A percentile compares a stretch with the other conserved stretches of the same genome.
Conservation (phyloP, 1,140 invertebrate species). For the Drosophila mayri region DNA sequence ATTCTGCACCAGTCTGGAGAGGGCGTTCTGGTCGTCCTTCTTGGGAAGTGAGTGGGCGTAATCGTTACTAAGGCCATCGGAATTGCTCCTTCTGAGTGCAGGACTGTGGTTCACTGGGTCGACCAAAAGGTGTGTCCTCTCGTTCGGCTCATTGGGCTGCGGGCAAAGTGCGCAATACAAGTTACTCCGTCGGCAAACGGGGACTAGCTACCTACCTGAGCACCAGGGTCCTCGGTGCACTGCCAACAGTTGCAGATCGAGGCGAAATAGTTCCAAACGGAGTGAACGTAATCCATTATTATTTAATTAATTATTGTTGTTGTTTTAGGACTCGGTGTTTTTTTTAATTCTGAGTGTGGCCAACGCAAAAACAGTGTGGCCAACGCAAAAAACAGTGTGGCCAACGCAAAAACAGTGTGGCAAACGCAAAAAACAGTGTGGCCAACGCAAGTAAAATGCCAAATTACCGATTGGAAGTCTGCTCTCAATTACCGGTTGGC, state of each 20-base stretch:
- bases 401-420: too few relatives aligned
- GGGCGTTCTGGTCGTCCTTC: constrained; percentile 95
- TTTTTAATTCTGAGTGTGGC: too few relatives aligned
- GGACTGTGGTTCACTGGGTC: constrained; percentile 89
- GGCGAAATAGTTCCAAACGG: constrained; percentile 72
- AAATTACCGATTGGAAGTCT: too few relatives aligned
- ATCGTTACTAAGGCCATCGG: constrained; percentile 88
- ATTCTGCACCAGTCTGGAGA: constrained; percentile 94
- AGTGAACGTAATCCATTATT: constrained; percentile 77
- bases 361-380: too few relatives aligned
- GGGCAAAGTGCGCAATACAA: background rate
- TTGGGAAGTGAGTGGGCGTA: constrained; percentile 89
- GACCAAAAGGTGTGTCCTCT: constrained; percentile 89
- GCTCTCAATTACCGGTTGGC: too few relatives aligned
- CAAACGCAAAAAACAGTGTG: too few relatives aligned
- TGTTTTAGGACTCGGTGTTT: too few relatives aligned
- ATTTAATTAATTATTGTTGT: too few relatives aligned
- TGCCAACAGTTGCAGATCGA: constrained; percentile 78
- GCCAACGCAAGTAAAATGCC: too few relatives aligned
- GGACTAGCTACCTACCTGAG: constrained; percentile 84
- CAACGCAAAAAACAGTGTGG: too few relatives aligned
- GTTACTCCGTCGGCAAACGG: too few relatives aligned
- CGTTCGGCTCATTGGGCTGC: constrained; percentile 86
- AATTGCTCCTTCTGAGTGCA: constrained; percentile 87
- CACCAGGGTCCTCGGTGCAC: constrained; percentile 86